A percentile compares a stretch with the other conserved stretches of the same genome.
Conservation (phyloP, 2,888 invertebrate genomes). For the Bursaphelenchus okinawaensis region DNA sequence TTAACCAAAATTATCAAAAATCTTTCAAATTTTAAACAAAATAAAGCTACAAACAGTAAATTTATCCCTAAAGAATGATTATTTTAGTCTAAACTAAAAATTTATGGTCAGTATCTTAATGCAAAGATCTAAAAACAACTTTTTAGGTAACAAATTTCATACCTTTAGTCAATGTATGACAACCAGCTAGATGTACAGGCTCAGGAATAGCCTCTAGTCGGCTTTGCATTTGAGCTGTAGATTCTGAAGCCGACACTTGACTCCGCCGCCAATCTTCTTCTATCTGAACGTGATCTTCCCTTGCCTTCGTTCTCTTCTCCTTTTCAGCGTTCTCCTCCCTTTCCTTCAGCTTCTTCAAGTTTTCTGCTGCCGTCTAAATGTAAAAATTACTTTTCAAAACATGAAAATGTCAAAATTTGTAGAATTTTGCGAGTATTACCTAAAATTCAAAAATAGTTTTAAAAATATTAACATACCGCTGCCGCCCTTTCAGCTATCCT, state of each 20-base stretch:
- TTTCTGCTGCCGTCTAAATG: slow-evolving; percentile 19
- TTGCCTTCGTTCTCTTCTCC: slow-evolving; percentile 10
- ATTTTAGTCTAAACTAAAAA: no score
- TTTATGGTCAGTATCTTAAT: no score
- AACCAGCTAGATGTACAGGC: slow-evolving; percentile 40
- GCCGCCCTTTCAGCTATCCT: slow-evolving; percentile 8
- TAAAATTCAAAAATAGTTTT: not conserved
- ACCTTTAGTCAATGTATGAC: slow-evolving; percentile 47
- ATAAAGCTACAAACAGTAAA: no score
- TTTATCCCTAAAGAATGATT: no score
- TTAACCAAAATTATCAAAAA: no score
- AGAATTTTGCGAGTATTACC: not conserved
- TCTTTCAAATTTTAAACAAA: no score
- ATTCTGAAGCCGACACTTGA: slow-evolving; percentile 22
- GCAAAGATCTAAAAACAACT: not conserved
- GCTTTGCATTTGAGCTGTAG: slow-evolving; percentile 23
- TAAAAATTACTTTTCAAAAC: no score
- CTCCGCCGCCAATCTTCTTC: slow-evolving; percentile 26
- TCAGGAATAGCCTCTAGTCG: slow-evolving; percentile 46
- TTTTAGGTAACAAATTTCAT: slow-evolving; percentile 2
- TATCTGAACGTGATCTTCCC: slow-evolving; percentile 12
- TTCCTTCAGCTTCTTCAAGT: slow-evolving; percentile 20
- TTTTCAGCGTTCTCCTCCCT: slow-evolving; percentile 23
- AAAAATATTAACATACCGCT: not conserved
- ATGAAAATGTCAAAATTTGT: not conserved